Base-by-base conservation (phyloP, 2,797 vertebrate species). In the Eospalax fontanierii region DNA sequence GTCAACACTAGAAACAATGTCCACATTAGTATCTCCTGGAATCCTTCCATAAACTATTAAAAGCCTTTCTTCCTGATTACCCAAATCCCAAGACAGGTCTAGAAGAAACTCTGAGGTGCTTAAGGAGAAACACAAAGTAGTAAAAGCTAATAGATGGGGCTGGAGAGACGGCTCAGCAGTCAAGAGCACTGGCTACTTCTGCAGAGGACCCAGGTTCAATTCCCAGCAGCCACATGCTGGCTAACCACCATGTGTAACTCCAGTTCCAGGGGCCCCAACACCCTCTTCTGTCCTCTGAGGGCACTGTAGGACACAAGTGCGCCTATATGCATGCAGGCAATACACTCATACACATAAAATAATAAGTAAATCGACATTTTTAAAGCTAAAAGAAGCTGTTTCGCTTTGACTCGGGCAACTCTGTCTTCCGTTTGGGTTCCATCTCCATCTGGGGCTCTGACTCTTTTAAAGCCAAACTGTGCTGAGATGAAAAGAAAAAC, bases 21-120 rank as follows among this genome's bases (percentile, higher is more conserved):
- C 46, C 57, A 9, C 4, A 0, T 54, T 50, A 71, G 2, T 15
- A 0, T 4, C 33, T 3, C 22, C 43, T 15, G 1, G 3, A 3
- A 28, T n/a, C 75, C 28, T 43, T 30, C 35, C 33, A 33, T 59
- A 66, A 71, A 57, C 79, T 35, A 10, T 12, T 28, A 10, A 35
- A 74, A 61, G 54, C 40, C 50, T 73, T 82, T 22, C 85, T 95
- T 74, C 50, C 50, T 59, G 50, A 70, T 61, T 75, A 22, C 71
- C 71, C 22, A 26, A 61, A 16, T 86, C 87, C 74, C 3, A 0
- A 63, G 79, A 33, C 46, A 50, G 73, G 26, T 4, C 73, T 43
- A 2, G 15, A 75, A 4, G 66, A 57, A 59, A 19, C 9, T 15
- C 9, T 18, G 50, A 18, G n/a, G 15, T 38, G 30, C 68, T 71